Base-by-base conservation (phyloP, 2,113 vertebrate genomes). In the Rhinogobius similis region DNA sequence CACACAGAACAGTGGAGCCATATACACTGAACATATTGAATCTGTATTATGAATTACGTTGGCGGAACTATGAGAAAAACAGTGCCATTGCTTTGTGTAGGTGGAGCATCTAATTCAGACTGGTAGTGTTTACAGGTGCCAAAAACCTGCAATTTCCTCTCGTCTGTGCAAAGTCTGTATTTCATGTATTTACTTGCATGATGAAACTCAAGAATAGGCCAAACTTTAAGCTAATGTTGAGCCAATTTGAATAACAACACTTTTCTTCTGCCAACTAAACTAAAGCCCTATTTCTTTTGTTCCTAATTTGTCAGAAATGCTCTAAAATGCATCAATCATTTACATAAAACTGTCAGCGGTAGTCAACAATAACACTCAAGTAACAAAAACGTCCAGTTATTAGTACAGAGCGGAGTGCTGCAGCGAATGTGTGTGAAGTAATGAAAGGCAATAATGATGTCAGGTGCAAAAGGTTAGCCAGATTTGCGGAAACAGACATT, bases 321-420 rank as follows among this genome's bases (percentile, higher is more conserved):
- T 50, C 61, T 67, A 65, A 62, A 65, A 80, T 65, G 48, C 69
- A 78, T 79, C 71, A 85, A 76, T 82, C 62, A 82, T 70, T 71
- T 76, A 67, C 24, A 62, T 76, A 79, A 83, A 67, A 68, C 77
- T 72, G 66, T 68, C 77, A 43, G 79, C 67, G 71, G 74, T 38
- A 36, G 12, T 29, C 16, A 29, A 65, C 70, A 64, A 77, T 29
- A 55, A 44, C 13, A 44, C 43, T 48, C 16, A 44, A 71, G 67
- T 79, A 50, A 77, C 23, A 24, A 78, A 81, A 53, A 77, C 56
- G 64, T 76, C 75, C 24, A 38, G 26, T 73, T 48, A 48, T 67
- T 43, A 63, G 71, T 48, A 77, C 77, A 62, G 53, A 39, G n/a
- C 52, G 1, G 20, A 67, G 16, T 5, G 70, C 68, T 65, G 55